phyloP scores from a whole-genome alignment of 2,797 vertebrate genomes.

The Glossophaga mutica region DNA sequence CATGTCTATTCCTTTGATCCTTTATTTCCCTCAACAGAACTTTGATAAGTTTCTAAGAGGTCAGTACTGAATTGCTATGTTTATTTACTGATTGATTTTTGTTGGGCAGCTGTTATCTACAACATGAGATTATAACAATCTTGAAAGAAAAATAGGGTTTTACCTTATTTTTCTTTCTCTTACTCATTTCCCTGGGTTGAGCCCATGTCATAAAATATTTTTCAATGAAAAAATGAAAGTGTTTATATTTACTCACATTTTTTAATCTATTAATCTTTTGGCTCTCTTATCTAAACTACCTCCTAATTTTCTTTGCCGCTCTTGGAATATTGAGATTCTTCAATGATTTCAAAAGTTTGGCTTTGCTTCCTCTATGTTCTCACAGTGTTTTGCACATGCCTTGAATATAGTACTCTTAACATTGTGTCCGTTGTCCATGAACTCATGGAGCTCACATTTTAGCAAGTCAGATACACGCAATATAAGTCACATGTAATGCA shows the following conservation, averaged over 20 bases:
- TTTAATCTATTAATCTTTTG: background rate
- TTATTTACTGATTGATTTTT: background rate
- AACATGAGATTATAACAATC: background rate
- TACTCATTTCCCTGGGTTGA: background rate
- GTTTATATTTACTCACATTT: background rate
- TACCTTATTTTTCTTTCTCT: background rate
- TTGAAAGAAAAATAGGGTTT: background rate
- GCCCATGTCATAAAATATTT: background rate
- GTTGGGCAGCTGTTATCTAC: background rate
- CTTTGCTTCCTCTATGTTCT: background rate
- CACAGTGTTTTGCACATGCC: background rate
- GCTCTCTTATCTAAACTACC: background rate
- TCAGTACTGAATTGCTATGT: background rate
- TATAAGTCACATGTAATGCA: background rate
- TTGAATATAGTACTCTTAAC: background rate
- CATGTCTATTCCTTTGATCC: background rate
- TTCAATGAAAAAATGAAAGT: background rate
- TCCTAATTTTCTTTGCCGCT: background rate
- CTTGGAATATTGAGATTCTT: background rate
- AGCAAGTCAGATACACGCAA: background rate
- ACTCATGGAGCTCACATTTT: background rate
- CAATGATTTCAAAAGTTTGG: background rate
- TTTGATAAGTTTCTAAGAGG: background rate
- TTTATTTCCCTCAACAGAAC: background rate
- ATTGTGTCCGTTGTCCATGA: background rate